phyloP scores from a whole-genome alignment of 2,797 vertebrate species.

The Rachycentron canadum region DNA sequence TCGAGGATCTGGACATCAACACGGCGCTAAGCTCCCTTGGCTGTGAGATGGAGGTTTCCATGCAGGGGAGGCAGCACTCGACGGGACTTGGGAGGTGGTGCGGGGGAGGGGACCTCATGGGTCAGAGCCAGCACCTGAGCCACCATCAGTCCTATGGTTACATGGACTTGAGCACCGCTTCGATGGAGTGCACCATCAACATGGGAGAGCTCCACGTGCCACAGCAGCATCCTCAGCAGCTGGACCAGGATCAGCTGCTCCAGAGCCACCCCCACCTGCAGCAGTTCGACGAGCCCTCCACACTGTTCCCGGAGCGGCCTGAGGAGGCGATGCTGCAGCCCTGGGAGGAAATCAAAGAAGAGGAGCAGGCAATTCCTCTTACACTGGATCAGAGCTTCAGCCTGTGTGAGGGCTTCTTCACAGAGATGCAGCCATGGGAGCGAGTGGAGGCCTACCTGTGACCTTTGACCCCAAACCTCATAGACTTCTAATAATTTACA shows the following conservation, averaged over 20 bases:
- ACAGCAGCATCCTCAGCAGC: conserved; percentile 73
- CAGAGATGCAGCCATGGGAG: conserved; percentile 89
- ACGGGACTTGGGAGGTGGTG: conserved; percentile 80
- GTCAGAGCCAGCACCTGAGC: conserved; percentile 66
- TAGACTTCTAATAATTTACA: conserved; percentile 28
- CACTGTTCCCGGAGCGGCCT: conserved; percentile 82
- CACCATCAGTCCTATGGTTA: conserved; percentile 81
- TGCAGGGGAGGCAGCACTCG: conserved; percentile 80
- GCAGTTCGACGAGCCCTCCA: conserved; percentile 81
- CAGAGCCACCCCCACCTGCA: conserved; percentile 78
- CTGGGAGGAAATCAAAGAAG: conserved; percentile 90
- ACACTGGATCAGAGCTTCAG: conserved; percentile 86
- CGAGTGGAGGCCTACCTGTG: conserved; percentile 83
- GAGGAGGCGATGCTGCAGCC: conserved; percentile 80
- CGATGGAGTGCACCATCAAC: conserved; percentile 71
- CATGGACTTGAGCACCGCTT: conserved; percentile 73
- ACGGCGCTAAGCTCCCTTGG: conserved; percentile 87
- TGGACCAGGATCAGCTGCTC: conserved; percentile 78
- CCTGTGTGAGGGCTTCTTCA: conserved; percentile 87
- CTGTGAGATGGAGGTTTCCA: conserved; percentile 85
- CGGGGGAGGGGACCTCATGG: conserved; percentile 64
- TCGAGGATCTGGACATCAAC: conserved; percentile 91
- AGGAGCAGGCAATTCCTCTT: conserved; percentile 81
- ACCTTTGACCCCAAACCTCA: conserved; percentile 57
- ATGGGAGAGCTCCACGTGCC: conserved; percentile 77